Evolutionary conservation across 2,888 invertebrate genomes (phyloP).

Genomic region (Orchesella flavescens): DNA sequence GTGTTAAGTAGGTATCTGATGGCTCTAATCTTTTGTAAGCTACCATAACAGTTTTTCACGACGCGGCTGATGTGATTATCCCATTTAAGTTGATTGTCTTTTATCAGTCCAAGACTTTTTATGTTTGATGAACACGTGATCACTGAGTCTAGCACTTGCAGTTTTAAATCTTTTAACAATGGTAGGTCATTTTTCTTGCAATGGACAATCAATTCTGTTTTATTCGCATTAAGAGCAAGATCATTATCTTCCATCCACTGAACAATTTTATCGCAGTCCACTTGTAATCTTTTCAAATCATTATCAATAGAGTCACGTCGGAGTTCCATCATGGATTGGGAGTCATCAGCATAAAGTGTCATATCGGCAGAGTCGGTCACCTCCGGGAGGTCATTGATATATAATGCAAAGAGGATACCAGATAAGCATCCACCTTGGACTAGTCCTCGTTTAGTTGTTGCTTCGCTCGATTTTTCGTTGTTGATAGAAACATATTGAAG

Average conservation of each 20-base stretch:
- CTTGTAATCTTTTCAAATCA: constrained; percentile 1
- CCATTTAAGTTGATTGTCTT: constrained; percentile 10
- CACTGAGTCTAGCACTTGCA: not conserved
- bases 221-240: constrained; percentile 16
- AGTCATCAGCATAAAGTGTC: constrained; percentile 23
- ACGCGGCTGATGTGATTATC: not conserved
- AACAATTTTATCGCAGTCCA: not conserved
- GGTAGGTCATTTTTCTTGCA: not conserved
- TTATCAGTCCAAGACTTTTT: constrained; percentile 33
- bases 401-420: not conserved
- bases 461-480: not conserved
- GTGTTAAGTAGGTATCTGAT: not conserved
- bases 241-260: constrained; percentile 36
- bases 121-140: not conserved
- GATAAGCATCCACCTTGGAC: not conserved
- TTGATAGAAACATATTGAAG: not conserved
- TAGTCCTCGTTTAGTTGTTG: not conserved
- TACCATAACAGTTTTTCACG: not conserved
- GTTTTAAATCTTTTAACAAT: not conserved
- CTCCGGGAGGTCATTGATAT: not conserved
- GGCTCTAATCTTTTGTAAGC: not conserved
- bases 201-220: constrained; percentile 29
- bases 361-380: not conserved
- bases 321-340: not conserved
- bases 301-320: not conserved